Conservation (phyloP, 2,113 vertebrate genomes). For the Sprattus sprattus region DNA sequence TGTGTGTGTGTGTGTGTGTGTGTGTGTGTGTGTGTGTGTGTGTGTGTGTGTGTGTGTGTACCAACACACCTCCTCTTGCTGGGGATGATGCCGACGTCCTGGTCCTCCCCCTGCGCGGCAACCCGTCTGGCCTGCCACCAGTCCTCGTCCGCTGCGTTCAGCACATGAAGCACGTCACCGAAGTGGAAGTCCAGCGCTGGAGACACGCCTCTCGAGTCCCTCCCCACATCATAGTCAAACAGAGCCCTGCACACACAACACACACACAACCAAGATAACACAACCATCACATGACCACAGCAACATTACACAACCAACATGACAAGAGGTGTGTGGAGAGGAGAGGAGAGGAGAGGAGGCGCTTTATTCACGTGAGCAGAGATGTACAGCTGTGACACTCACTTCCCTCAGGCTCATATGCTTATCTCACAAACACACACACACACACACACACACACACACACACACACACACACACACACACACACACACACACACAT, state of each 20-base stretch:
- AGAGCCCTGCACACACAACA: slow-evolving; percentile 73
- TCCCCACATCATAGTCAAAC: slow-evolving; percentile 92
- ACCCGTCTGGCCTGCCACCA: slow-evolving; percentile 96
- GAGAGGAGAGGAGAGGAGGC: background rate
- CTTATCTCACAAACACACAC: too few relatives aligned
- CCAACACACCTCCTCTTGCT: slow-evolving; percentile 88
- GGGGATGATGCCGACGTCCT: slow-evolving; percentile 94
- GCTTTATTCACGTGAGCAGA: too few relatives aligned
- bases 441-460: too few relatives aligned
- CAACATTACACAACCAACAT: background rate
- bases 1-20: background rate
- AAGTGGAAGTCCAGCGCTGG: slow-evolving; percentile 91
- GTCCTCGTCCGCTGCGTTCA: slow-evolving; percentile 91
- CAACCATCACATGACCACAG: too few relatives aligned
- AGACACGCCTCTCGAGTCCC: slow-evolving; percentile 85
- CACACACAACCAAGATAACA: background rate
- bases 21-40: background rate
- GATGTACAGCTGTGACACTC: too few relatives aligned
- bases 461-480: too few relatives aligned
- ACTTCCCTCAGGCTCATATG: too few relatives aligned
- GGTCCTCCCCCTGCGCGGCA: slow-evolving; percentile 80
- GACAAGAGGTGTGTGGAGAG: too few relatives aligned
- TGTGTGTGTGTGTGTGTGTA: slow-evolving; percentile 8
- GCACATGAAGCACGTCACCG: slow-evolving; percentile 93
- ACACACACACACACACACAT: too few relatives aligned